These are phyloP conservation scores for Caenorhabditis angaria DNA, from an alignment of 2,888 invertebrate genomes.

Conservation along the genomic window DNA sequence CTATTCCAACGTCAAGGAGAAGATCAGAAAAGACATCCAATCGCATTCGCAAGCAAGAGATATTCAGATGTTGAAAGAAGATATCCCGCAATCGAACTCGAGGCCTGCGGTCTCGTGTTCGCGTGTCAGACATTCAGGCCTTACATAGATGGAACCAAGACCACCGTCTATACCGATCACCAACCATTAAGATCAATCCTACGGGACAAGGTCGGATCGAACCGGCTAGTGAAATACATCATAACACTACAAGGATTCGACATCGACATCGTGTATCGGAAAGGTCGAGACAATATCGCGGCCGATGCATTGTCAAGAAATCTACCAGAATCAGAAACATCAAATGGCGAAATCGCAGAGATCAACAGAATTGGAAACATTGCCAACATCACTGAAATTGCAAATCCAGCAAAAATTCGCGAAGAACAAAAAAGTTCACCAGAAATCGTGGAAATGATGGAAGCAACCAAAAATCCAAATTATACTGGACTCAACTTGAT, in stretches of 20 bases:
- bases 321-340: not conserved
- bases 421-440: not conserved
- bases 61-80: constrained; percentile 17
- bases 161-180: constrained; percentile 28
- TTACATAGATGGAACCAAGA: constrained; percentile 26
- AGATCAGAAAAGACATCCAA: constrained; percentile 9
- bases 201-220: constrained; percentile 7
- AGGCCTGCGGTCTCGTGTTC: constrained; percentile 24
- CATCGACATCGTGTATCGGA: constrained; percentile 44
- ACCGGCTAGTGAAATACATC: constrained; percentile 33
- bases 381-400: not conserved
- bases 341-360: not conserved
- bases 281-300: constrained; percentile 44
- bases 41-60: constrained; percentile 21
- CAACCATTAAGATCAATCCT: constrained; percentile 23
- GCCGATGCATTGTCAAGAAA: constrained; percentile 46
- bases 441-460: not conserved
- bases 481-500: too few species aligned
- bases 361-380: not conserved
- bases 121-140: constrained; percentile 27
- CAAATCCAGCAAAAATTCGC: not conserved
- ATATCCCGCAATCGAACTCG: constrained; percentile 30
- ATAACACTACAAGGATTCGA: constrained; percentile 28
- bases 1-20: constrained; percentile 23
- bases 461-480: too few species aligned